Evolutionary conservation across 2,888 invertebrate species (phyloP).

Genomic region (Diaperis boleti): DNA sequence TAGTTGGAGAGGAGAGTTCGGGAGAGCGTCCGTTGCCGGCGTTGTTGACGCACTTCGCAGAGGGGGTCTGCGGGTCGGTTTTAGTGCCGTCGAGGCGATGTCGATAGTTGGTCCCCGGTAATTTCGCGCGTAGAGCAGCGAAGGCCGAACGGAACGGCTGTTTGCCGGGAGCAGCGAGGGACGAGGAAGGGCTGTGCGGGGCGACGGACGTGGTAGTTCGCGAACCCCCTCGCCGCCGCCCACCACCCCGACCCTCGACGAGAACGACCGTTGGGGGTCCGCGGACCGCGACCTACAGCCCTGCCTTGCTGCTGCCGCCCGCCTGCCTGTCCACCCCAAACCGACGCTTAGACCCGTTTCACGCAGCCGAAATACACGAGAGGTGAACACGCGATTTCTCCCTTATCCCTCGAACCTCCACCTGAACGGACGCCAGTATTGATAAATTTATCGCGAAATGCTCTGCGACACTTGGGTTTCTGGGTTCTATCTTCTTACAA

Average conservation of each 20-base stretch:
- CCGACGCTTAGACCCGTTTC: slow-evolving; percentile 50
- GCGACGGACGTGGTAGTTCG: slow-evolving; percentile 55
- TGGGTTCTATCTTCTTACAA: too few relatives aligned
- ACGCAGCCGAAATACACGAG: slow-evolving; percentile 47
- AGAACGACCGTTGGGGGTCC: slow-evolving; percentile 49
- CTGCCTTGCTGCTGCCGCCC: slow-evolving; percentile 45
- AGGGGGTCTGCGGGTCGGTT: slow-evolving; percentile 21
- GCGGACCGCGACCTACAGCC: slow-evolving; percentile 59
- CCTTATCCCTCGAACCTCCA: not conserved
- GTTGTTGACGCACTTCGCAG: slow-evolving; percentile 18
- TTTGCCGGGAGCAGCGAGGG: slow-evolving; percentile 33
- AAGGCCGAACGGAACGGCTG: slow-evolving; percentile 35
- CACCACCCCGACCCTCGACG: slow-evolving; percentile 33
- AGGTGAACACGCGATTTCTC: slow-evolving; percentile 36
- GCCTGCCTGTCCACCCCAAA: slow-evolving; percentile 53
- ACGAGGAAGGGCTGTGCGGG: slow-evolving; percentile 48
- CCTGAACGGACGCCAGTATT: slow-evolving; percentile 8
- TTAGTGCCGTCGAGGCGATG: slow-evolving; percentile 31
- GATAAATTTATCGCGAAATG: slow-evolving; percentile 13
- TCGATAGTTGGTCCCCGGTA: slow-evolving; percentile 55
- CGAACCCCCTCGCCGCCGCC: slow-evolving; percentile 49
- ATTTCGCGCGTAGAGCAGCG: slow-evolving; percentile 54
- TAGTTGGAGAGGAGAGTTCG: slow-evolving; percentile 5
- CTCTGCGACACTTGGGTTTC: not conserved
- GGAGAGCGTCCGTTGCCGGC: slow-evolving; percentile 5